phyloP scores from a whole-genome alignment of 2,888 invertebrate genomes.

The Drepanosiphum platanoidis region DNA sequence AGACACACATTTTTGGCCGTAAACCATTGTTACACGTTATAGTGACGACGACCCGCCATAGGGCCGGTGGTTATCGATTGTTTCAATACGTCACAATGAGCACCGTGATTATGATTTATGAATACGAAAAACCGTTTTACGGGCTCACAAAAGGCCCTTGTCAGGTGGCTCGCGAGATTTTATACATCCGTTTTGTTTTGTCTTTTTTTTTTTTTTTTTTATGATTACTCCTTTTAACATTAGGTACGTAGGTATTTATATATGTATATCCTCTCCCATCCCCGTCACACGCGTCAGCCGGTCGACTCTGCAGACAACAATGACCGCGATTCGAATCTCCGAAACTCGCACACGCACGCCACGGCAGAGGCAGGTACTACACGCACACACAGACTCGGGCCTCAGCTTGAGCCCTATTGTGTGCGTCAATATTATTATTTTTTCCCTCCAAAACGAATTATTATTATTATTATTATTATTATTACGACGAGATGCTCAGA shows the following conservation, averaged over 20 bases:
- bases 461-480: slow-evolving; percentile 16
- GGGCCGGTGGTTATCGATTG: slow-evolving; percentile 49
- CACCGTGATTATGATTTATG: slow-evolving; percentile 59
- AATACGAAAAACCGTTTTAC: slow-evolving; percentile 46
- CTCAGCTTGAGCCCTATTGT: slow-evolving; percentile 57
- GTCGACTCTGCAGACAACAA: slow-evolving; percentile 45
- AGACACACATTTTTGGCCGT: slow-evolving; percentile 3
- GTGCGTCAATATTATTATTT: slow-evolving; percentile 3
- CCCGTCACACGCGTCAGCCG: neutral
- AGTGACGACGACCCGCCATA: slow-evolving; percentile 1
- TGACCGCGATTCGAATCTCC: slow-evolving; percentile 56
- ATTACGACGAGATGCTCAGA: neutral
- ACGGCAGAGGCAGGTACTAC: no score
- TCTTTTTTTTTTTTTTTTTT: slow-evolving; percentile 17
- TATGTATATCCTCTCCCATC: neutral
- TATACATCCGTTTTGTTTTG: slow-evolving; percentile 50
- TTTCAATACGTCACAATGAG: slow-evolving; percentile 58
- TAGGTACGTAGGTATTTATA: neutral
- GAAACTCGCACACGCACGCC: neutral
- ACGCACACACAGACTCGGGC: neutral
- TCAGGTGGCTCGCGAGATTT: slow-evolving; percentile 59
- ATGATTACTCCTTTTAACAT: slow-evolving; percentile 27
- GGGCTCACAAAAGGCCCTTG: slow-evolving; percentile 40
- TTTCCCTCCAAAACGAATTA: slow-evolving; percentile 39
- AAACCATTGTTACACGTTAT: slow-evolving; percentile 13